phyloP scores from a whole-genome alignment of 2,113 vertebrate species.

The Gobio gobio region DNA sequence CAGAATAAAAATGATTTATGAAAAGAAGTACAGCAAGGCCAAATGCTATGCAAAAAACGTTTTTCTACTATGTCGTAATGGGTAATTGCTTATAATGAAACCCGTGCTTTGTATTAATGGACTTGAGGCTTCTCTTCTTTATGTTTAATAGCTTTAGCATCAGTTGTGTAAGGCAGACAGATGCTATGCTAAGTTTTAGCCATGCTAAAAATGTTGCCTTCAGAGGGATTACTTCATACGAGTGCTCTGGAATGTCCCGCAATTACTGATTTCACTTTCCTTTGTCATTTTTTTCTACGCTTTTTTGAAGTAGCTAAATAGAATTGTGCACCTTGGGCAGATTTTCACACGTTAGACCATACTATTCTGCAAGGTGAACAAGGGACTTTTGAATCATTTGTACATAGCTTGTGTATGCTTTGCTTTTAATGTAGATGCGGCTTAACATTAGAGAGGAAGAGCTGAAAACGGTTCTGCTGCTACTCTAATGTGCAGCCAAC shows the following conservation, averaged over 20 bases:
- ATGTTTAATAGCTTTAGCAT: conserved; percentile 59
- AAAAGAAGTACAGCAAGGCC: conserved; percentile 67
- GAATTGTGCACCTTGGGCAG: conserved; percentile 54
- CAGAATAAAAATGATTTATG: conserved; percentile 53
- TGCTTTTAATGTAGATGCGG: conserved; percentile 65
- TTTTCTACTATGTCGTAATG: conserved; percentile 62
- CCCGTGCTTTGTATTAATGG: conserved; percentile 67
- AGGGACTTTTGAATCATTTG: conserved; percentile 53
- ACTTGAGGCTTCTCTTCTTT: conserved; percentile 58
- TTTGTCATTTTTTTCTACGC: conserved; percentile 48
- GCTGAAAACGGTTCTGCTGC: conserved; percentile 28
- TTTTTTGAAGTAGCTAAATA: conserved; percentile 52
- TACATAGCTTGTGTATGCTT: conserved; percentile 62
- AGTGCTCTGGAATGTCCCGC: conserved; percentile 69
- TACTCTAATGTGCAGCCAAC: conserved; percentile 58
- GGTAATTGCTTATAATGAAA: conserved; percentile 61
- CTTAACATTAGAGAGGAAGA: conserved; percentile 48
- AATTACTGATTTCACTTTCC: conserved; percentile 42
- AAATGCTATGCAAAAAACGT: conserved; percentile 78
- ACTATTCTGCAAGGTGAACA: conserved; percentile 44
- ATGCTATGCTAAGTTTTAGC: conserved; percentile 58
- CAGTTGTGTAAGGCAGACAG: conserved; percentile 65
- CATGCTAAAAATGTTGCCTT: conserved; percentile 72
- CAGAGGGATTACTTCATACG: conserved; percentile 62
- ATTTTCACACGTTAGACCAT: conserved; percentile 53